Evolutionary conservation across 2,797 vertebrate genomes (phyloP).

Genomic region (Jordanella pulchra): DNA sequence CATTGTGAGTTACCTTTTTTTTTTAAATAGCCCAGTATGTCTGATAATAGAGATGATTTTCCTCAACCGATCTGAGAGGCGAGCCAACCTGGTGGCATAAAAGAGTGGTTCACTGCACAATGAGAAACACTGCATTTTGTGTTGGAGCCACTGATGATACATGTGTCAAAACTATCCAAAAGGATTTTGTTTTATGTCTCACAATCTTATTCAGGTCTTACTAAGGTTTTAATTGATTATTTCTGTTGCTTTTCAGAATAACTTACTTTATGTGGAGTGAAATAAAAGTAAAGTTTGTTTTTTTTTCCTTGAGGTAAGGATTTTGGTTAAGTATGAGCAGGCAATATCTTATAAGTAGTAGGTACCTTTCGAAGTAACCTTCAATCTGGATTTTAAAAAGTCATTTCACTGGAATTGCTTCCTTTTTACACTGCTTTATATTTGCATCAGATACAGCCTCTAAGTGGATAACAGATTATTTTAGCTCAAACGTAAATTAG

Average conservation of each 20-base stretch:
- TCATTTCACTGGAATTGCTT: neutral
- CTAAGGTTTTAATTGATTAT: neutral
- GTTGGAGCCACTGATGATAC: neutral
- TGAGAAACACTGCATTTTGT: neutral
- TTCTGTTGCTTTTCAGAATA: neutral
- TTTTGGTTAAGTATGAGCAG: too few species aligned
- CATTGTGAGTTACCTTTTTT: constrained; percentile 6
- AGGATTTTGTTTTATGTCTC: too few species aligned
- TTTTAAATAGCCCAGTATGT: neutral
- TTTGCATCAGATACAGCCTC: neutral
- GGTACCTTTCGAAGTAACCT: neutral
- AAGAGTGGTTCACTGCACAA: neutral
- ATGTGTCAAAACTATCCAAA: neutral
- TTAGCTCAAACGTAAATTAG: too few species aligned
- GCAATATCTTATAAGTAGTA: neutral
- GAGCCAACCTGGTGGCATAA: neutral
- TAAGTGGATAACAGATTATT: neutral
- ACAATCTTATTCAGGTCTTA: too few species aligned
- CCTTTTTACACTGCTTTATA: neutral
- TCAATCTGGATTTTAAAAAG: neutral
- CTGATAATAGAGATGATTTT: constrained; percentile 5
- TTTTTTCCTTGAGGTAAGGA: neutral
- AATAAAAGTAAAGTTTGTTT: neutral
- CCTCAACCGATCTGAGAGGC: neutral
- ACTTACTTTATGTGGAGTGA: neutral